These are phyloP conservation scores for Steatocranus sp. DNA, from an alignment of 2,797 vertebrate genomes.

Conservation along the genomic window DNA sequence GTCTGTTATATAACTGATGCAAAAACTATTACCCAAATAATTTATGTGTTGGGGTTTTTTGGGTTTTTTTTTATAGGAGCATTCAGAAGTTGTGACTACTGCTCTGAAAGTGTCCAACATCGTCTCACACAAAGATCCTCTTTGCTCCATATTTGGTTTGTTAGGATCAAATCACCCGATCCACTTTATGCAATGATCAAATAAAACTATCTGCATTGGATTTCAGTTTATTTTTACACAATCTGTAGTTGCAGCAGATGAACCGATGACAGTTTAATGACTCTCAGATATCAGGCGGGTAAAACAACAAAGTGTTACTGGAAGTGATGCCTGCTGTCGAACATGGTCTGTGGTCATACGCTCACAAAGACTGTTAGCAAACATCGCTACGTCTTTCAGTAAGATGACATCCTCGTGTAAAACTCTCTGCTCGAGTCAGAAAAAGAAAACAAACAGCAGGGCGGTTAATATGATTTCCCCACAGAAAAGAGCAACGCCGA, in stretches of 20 bases:
- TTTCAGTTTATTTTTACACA: background rate
- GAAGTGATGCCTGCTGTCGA: background rate
- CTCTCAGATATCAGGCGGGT: background rate
- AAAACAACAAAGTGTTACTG: background rate
- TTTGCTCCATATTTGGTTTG: background rate
- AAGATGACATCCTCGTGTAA: accelerated
- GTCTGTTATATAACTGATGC: background rate
- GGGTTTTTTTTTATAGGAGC: background rate
- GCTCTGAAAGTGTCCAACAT: background rate
- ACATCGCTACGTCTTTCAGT: background rate
- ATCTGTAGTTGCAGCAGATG: background rate
- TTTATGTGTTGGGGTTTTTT: no score
- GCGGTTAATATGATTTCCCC: background rate
- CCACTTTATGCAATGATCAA: background rate
- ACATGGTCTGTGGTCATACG: background rate
- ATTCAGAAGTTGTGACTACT: background rate
- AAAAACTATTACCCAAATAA: background rate
- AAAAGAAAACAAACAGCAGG: background rate
- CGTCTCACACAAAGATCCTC: background rate
- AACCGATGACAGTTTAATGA: background rate
- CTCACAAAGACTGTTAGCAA: background rate
- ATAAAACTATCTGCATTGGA: background rate
- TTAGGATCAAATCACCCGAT: background rate
- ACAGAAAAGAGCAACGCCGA: background rate
- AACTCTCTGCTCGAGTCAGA: background rate